Evolutionary conservation across 2,888 invertebrate species (phyloP).

Genomic region (Hesperia comma): DNA sequence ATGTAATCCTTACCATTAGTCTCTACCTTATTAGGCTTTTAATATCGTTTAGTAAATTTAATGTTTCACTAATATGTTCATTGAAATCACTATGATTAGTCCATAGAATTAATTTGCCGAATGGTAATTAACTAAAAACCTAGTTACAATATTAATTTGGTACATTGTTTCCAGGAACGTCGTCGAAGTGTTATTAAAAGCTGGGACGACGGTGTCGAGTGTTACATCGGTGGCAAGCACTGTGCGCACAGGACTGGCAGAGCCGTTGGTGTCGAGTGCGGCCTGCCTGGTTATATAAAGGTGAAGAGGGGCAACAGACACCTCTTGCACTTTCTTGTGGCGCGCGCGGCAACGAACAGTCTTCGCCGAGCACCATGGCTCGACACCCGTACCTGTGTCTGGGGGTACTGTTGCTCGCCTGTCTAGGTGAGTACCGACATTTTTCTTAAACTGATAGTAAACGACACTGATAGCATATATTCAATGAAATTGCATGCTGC

Average conservation of each 20-base stretch:
- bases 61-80: neutral
- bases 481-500: neutral
- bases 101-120: neutral
- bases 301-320: slow-evolving; percentile 80
- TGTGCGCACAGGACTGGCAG: slow-evolving; percentile 67
- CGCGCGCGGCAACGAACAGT: slow-evolving; percentile 73
- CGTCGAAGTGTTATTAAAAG: slow-evolving; percentile 70
- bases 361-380: slow-evolving; percentile 82
- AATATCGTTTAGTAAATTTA: too few species aligned
- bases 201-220: slow-evolving; percentile 55
- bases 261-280: slow-evolving; percentile 57
- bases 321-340: slow-evolving; percentile 81
- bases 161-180: slow-evolving; percentile 56
- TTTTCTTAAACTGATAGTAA: neutral
- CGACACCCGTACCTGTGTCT: slow-evolving; percentile 81
- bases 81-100: neutral
- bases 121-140: slow-evolving; percentile 24
- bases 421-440: slow-evolving; percentile 72
- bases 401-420: slow-evolving; percentile 75
- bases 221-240: slow-evolving; percentile 61
- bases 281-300: slow-evolving; percentile 79
- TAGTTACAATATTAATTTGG: slow-evolving; percentile 51
- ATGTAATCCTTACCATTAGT: too few species aligned
- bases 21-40: too few species aligned
- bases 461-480: neutral